Conservation (phyloP, 2,888 invertebrate species). For the Stramonita haemastoma region DNA sequence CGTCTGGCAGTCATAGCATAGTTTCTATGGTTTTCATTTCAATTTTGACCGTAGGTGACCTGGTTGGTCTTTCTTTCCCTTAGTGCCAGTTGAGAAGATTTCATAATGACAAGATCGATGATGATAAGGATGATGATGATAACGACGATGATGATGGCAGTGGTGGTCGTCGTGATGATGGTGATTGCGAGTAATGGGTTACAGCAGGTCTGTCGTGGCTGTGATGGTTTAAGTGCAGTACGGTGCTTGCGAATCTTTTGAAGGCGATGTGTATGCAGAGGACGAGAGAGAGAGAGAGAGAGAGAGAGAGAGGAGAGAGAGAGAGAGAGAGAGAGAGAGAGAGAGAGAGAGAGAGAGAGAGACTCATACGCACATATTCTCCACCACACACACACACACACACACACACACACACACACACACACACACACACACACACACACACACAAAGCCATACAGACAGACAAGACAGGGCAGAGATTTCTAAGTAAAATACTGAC, state of each 20-base stretch:
- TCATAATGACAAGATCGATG: neutral
- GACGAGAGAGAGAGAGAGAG: too few species aligned
- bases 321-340: neutral
- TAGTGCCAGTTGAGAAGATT: too few species aligned
- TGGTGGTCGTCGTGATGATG: neutral
- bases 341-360: conserved; percentile 12
- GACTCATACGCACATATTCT: neutral
- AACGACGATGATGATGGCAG: neutral
- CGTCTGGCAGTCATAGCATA: too few species aligned
- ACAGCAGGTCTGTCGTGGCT: neutral
- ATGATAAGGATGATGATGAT: neutral
- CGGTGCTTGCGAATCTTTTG: neutral
- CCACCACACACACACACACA: conserved; percentile 8
- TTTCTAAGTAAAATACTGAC: too few species aligned
- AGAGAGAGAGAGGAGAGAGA: neutral
- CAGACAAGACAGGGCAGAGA: too few species aligned
- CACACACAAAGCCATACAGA: too few species aligned
- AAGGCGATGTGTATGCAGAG: too few species aligned
- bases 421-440: neutral
- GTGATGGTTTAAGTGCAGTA: neutral
- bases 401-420: neutral
- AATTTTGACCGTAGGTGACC: too few species aligned
- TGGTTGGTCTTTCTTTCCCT: too few species aligned
- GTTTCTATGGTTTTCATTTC: too few species aligned
- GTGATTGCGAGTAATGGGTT: neutral